Percentiles rank a stretch among this genome's conserved stretches.
Evolutionary conservation across 1,140 invertebrate genomes (phyloP).

Genomic region (Drosophila miranda): DNA sequence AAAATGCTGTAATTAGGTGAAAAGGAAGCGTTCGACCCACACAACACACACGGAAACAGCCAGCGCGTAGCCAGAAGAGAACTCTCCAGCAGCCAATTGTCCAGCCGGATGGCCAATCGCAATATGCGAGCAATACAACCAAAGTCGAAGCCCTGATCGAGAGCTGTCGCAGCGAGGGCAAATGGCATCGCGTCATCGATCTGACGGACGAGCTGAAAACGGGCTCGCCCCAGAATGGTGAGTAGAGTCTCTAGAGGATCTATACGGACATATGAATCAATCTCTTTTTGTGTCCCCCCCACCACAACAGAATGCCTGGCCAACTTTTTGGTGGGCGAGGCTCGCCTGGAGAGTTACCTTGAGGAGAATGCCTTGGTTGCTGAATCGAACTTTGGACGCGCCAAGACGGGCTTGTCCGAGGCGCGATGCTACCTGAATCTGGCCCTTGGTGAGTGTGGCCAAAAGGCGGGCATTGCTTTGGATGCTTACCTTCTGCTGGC

Average conservation of each 20-base stretch:
- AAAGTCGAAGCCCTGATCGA: slow-evolving; percentile 95
- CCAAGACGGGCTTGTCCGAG: slow-evolving; percentile 89
- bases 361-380: slow-evolving; percentile 89
- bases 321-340: slow-evolving; percentile 95
- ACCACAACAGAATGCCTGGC: slow-evolving; percentile 89
- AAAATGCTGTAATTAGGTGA: not conserved
- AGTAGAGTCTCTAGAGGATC: not conserved
- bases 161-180: slow-evolving; percentile 92
- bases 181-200: slow-evolving; percentile 95
- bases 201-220: slow-evolving; percentile 92
- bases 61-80: not conserved
- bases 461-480: slow-evolving; percentile 90
- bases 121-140: slow-evolving; percentile 75
- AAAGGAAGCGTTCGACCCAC: not conserved
- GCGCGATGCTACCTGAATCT: slow-evolving; percentile 89
- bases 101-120: slow-evolving; percentile 63
- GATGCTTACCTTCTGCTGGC: slow-evolving; percentile 94
- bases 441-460: slow-evolving; percentile 89
- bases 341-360: slow-evolving; percentile 93
- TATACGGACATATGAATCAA: not conserved
- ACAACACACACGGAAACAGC: not conserved
- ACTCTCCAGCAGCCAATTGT: no score
- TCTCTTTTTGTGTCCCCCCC: no score
- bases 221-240: slow-evolving; percentile 88
- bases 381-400: slow-evolving; percentile 91